Conservation (phyloP, 2,888 invertebrate genomes). For the Eudasyphora cyanicolor region DNA sequence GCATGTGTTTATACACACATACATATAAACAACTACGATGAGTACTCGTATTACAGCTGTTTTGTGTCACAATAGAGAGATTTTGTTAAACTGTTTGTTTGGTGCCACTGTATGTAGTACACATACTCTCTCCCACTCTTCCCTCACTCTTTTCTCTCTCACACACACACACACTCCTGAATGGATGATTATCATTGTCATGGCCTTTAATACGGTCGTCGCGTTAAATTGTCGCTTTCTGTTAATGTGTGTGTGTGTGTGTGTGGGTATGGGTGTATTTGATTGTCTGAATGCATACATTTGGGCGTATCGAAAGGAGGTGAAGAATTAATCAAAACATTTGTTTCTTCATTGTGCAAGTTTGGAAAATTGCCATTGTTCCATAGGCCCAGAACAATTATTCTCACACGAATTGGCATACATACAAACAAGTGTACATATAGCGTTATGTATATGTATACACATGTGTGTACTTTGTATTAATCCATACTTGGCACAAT, state of each 20-base stretch:
- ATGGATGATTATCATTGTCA: conserved; percentile 23
- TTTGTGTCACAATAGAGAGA: conserved; percentile 26
- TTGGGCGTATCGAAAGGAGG: not conserved
- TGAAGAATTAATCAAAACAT: conserved; percentile 1
- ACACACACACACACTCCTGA: not conserved
- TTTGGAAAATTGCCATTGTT: conserved; percentile 10
- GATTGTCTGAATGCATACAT: not conserved
- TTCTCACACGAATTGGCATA: not conserved
- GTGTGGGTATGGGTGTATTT: not conserved
- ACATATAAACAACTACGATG: not conserved
- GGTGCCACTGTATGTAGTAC: not conserved
- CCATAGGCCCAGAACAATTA: conserved; percentile 5
- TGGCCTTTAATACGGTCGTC: conserved; percentile 22
- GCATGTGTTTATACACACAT: too few relatives aligned
- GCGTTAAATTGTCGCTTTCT: not conserved
- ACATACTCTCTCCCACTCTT: too few relatives aligned
- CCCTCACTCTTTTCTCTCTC: too few relatives aligned
- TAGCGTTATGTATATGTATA: conserved; percentile 18
- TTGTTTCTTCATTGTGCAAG: conserved; percentile 5
- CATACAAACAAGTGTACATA: conserved; percentile 25
- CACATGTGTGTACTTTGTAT: not conserved
- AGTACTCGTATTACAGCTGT: not conserved
- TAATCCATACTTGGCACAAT: too few relatives aligned
- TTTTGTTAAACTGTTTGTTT: conserved; percentile 19
- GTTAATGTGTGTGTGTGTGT: not conserved